Base-by-base conservation (phyloP, 2,888 invertebrate genomes). In the Acronicta alni region DNA sequence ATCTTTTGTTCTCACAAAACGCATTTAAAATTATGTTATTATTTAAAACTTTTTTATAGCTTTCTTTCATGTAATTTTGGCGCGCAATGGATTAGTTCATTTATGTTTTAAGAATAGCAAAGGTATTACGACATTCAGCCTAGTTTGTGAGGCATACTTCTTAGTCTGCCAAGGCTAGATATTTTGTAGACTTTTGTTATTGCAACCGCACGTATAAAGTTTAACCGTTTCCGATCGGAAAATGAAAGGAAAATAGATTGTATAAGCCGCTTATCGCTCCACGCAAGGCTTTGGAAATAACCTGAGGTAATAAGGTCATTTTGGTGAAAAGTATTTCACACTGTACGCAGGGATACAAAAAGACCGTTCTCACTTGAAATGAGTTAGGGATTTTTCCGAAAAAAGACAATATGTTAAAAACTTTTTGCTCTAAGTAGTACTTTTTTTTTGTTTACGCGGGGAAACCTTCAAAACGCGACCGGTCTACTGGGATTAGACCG, bases 1-100 rank as follows among this genome's bases (percentile, higher is more conserved):
- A 54, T 58, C 76, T 70, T 75, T 76, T 77, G 79, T 77, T 78
- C 69, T 63, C 47, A 56, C 45, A 56, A 65, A 64, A 57, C 14
- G 51, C 42, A 61, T 57, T 58, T 26, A 65, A 52, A 73, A 45
- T 30, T 4, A 54, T 66, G 63, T 57, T 45, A 45, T 63, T 57
- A 59, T 55, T 58, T 57, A 41, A 52, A 60, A 64, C 35, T 54
- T n/a, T 47, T 64, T 69, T 57, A 63, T 45, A 51, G 48, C 41
- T 64, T 47, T 42, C 64, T 61, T 77, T 71, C 62, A 63, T 57
- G 60, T 61, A 48, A 57, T 66, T 77, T 66, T 66, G 61, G 58
- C 64, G 54, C 43, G 38, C 23, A 51, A 14, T 39, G 45, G 16
- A 59, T 47, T 47, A 35, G 15, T 45, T 66, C 43, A 58, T 51